Conservation (phyloP, 2,113 vertebrate species). For the Copsychus sechellarum region DNA sequence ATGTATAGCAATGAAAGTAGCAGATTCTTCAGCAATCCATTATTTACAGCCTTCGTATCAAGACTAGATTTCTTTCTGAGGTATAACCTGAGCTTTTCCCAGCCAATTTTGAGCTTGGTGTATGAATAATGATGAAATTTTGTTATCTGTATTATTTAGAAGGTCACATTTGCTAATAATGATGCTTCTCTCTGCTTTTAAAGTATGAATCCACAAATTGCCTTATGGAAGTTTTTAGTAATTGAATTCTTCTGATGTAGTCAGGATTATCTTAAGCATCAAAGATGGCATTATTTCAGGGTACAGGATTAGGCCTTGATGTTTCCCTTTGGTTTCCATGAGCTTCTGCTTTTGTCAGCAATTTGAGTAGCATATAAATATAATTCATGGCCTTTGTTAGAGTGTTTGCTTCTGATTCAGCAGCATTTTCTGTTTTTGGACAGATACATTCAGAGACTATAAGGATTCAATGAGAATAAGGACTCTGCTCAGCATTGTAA, state of each 20-base stretch:
- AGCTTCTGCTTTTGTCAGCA: background rate
- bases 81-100: background rate
- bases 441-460: background rate
- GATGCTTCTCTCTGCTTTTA: background rate
- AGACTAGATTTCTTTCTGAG: background rate
- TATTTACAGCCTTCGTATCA: background rate
- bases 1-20: background rate
- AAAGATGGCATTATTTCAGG: background rate
- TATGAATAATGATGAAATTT: background rate
- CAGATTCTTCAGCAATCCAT: background rate
- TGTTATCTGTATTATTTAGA: background rate
- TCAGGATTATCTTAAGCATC: background rate
- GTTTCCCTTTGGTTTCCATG: background rate
- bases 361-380: background rate
- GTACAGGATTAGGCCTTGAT: background rate
- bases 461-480: background rate
- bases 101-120: background rate
- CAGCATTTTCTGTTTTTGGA: background rate
- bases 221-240: background rate
- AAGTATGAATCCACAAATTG: background rate
- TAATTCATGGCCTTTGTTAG: background rate
- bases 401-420: background rate
- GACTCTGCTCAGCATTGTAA: background rate
- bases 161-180: background rate
- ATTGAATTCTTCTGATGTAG: background rate